Conservation (phyloP, 2,113 vertebrate genomes). For the Nothobranchius furzeri region DNA sequence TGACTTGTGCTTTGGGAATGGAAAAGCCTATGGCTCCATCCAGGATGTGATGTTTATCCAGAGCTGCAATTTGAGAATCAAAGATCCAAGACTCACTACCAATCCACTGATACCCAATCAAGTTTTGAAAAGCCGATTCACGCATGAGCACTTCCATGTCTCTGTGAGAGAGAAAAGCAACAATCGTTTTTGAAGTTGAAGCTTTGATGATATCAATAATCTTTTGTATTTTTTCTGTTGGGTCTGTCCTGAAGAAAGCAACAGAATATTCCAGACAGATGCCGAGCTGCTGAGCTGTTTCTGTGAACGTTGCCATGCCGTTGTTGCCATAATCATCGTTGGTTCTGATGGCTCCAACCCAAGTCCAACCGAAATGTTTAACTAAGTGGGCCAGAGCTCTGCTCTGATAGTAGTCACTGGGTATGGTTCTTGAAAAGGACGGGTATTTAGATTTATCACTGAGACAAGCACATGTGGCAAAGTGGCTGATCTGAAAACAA, state of each 20-base stretch:
- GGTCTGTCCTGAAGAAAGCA: slow-evolving; percentile 62
- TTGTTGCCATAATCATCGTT: slow-evolving; percentile 75
- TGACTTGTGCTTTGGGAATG: slow-evolving; percentile 67
- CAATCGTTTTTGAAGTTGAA: slow-evolving; percentile 71
- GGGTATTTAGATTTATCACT: slow-evolving; percentile 71
- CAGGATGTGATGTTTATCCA: slow-evolving; percentile 61
- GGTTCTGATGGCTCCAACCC: slow-evolving; percentile 69
- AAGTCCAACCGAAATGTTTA: slow-evolving; percentile 73
- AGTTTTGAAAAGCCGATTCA: slow-evolving; percentile 62
- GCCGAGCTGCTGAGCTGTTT: slow-evolving; percentile 52
- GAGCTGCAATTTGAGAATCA: slow-evolving; percentile 59
- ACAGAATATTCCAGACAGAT: slow-evolving; percentile 50
- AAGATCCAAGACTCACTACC: slow-evolving; percentile 76
- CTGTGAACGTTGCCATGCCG: slow-evolving; percentile 69
- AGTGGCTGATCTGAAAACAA: slow-evolving; percentile 69
- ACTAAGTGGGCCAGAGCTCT: slow-evolving; percentile 70
- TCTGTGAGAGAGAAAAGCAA: slow-evolving; percentile 62
- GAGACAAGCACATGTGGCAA: slow-evolving; percentile 74
- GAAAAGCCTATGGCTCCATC: slow-evolving; percentile 75
- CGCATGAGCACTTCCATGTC: slow-evolving; percentile 64
- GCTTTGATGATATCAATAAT: slow-evolving; percentile 65
- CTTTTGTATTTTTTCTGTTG: slow-evolving; percentile 56
- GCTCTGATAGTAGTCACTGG: slow-evolving; percentile 75
- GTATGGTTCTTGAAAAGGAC: slow-evolving; percentile 67
- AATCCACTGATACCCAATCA: slow-evolving; percentile 78